A percentile compares a stretch with the other conserved stretches of the same genome.
Conservation (phyloP, 1,140 invertebrate genomes). For the Drosophila biarmipes region DNA sequence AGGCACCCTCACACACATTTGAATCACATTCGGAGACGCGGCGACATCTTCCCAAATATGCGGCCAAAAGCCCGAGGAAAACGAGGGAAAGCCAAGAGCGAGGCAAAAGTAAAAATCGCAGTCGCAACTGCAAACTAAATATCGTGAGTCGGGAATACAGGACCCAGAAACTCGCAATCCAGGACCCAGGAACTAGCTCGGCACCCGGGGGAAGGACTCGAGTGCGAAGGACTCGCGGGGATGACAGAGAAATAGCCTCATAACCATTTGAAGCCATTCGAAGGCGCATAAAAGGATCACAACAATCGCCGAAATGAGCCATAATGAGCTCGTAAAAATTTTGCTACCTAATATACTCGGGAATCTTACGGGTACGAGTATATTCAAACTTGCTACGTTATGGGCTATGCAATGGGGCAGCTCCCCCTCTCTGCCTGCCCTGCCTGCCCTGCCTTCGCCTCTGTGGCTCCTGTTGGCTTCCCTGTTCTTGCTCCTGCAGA, state of each 20-base stretch:
- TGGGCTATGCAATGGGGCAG: constrained; percentile 56
- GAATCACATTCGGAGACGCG: constrained; percentile 38
- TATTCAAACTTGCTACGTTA: constrained; percentile 81
- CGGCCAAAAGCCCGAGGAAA: constrained; percentile 50
- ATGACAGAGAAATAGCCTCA: constrained; percentile 84
- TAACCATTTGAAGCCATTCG: constrained; percentile 84
- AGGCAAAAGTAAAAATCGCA: constrained; percentile 77
- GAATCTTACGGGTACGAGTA: constrained; percentile 81
- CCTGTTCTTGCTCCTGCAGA: constrained; percentile 27
- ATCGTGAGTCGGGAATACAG: constrained; percentile 51
- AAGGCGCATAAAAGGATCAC: constrained; percentile 85
- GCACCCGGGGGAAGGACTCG: constrained; percentile 39
- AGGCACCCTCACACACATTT: constrained; percentile 17
- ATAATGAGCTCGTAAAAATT: constrained; percentile 85
- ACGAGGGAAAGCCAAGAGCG: constrained; percentile 33
- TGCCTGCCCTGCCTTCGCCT: too few species aligned
- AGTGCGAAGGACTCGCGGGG: constrained; percentile 32
- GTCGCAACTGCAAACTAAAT: constrained; percentile 82
- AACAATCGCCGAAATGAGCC: constrained; percentile 85
- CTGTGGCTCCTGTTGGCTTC: constrained; percentile 11
- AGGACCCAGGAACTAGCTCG: neutral
- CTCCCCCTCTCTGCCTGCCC: too few species aligned
- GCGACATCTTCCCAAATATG: constrained; percentile 77
- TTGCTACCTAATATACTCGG: constrained; percentile 85
- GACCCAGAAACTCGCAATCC: constrained; percentile 18